Conservation (phyloP, 2,797 vertebrate species). For the Caiman crocodilus region DNA sequence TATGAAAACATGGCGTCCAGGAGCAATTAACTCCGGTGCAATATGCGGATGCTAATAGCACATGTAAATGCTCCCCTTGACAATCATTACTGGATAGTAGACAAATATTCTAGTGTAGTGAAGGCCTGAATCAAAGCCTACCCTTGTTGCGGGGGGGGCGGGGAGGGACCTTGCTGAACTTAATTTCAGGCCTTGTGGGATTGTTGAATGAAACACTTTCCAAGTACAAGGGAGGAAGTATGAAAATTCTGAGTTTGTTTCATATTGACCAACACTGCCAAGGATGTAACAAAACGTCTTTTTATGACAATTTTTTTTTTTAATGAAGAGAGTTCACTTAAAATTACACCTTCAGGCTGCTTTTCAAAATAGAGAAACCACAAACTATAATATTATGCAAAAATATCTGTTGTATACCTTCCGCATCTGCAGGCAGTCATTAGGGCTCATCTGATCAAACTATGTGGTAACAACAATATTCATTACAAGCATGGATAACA, state of each 20-base stretch:
- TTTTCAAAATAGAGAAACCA: conserved; percentile 6
- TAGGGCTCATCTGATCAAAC: background rate
- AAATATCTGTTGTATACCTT: background rate
- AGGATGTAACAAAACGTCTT: background rate
- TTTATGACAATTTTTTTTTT: background rate
- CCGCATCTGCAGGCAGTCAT: background rate
- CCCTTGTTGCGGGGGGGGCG: too few species aligned
- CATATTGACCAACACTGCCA: background rate
- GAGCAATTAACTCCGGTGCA: too few species aligned
- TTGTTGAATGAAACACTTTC: too few species aligned
- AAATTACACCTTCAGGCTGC: background rate
- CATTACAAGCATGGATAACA: background rate
- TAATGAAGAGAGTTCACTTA: background rate
- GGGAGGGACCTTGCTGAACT: too few species aligned
- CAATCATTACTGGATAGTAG: too few species aligned
- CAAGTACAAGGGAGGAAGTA: background rate
- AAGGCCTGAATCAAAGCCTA: background rate
- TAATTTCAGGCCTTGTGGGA: too few species aligned
- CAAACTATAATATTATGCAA: background rate
- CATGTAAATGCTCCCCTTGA: too few species aligned
- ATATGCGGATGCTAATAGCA: too few species aligned
- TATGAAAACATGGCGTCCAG: too few species aligned
- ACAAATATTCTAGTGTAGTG: background rate
- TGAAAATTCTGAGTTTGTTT: background rate
- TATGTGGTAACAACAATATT: conserved; percentile 2